phyloP scores from a whole-genome alignment of 1,140 invertebrate species.

The Macrotrachela quadricornifera region DNA sequence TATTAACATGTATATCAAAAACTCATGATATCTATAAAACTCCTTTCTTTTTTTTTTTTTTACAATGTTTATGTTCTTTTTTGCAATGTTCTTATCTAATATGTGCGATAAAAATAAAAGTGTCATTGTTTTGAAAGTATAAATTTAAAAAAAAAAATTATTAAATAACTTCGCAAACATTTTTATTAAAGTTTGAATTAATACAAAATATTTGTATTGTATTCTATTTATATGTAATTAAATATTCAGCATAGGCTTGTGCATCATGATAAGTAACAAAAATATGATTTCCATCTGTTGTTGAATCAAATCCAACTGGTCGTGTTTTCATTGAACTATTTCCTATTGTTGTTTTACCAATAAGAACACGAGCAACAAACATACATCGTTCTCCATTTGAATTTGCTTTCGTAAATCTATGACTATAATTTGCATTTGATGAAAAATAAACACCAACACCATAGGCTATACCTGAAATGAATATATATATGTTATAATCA shows the following conservation, averaged over 20 bases:
- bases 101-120: too few relatives aligned
- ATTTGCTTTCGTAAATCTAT: neutral
- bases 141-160: too few relatives aligned
- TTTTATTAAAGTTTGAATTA: too few relatives aligned
- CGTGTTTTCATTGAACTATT: slow-evolving; percentile 1
- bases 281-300: neutral
- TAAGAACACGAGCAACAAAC: neutral
- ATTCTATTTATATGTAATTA: neutral
- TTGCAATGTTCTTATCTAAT: too few relatives aligned
- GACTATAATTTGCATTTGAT: neutral
- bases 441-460: slow-evolving; percentile 4
- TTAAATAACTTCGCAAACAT: too few relatives aligned
- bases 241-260: slow-evolving; percentile 1
- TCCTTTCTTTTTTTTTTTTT: too few relatives aligned
- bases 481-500: too few relatives aligned
- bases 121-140: too few relatives aligned
- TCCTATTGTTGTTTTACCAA: neutral
- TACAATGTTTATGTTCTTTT: too few relatives aligned
- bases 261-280: slow-evolving; percentile 5
- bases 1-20: too few relatives aligned
- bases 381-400: neutral
- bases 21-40: too few relatives aligned
- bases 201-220: too few relatives aligned
- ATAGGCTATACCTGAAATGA: neutral
- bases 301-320: neutral